A percentile compares a stretch with the other conserved stretches of the same genome.
phyloP scores from a whole-genome alignment of 2,888 invertebrate species.

The Lasioglossum villosulum region DNA sequence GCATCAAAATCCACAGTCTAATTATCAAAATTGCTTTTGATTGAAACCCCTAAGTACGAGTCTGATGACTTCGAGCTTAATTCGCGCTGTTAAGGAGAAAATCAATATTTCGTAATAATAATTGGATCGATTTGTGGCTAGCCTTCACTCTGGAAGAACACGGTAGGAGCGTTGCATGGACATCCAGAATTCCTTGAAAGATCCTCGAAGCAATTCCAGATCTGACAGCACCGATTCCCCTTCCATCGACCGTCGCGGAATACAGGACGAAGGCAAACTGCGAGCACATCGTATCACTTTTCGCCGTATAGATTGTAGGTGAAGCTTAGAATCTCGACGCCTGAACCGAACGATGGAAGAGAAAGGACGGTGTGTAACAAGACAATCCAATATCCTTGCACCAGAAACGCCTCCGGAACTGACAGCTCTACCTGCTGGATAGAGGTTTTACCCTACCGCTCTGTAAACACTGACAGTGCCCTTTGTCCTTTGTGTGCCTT shows the following conservation, averaged over 20 bases:
- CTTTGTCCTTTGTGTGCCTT: conserved; percentile 57
- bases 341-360: conserved; percentile 45
- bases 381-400: conserved; percentile 74
- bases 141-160: neutral
- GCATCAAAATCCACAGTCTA: no score
- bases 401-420: conserved; percentile 59
- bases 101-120: neutral
- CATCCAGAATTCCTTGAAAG: conserved; percentile 55
- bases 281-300: conserved; percentile 62
- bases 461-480: conserved; percentile 60
- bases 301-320: conserved; percentile 50
- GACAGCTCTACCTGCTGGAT: conserved; percentile 62
- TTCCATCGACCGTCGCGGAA: conserved; percentile 45
- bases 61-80: neutral
- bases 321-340: conserved; percentile 58
- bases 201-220: conserved; percentile 70
- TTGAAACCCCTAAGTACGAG: neutral
- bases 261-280: conserved; percentile 46
- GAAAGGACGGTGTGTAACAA: conserved; percentile 67
- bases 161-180: conserved; percentile 43
- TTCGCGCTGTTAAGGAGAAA: neutral
- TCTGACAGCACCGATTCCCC: conserved; percentile 66
- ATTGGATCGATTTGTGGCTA: neutral
- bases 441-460: conserved; percentile 64
- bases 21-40: neutral